These are phyloP conservation scores for Calliphora vicina DNA, from an alignment of 1,140 invertebrate species.

Conservation along the genomic window DNA sequence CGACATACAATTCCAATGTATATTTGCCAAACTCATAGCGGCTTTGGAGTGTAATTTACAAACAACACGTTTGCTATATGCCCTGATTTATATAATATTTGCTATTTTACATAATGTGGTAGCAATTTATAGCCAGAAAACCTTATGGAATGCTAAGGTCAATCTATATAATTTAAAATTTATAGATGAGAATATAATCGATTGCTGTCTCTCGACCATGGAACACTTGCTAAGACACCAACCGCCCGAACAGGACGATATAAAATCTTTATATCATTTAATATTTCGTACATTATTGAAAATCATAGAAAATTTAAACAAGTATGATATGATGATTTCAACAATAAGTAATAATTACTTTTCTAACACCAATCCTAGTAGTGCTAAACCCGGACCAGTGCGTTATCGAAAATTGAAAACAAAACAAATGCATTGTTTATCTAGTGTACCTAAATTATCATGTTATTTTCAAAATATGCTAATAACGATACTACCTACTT, in stretches of 20 bases:
- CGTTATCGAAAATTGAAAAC: constrained; percentile 13
- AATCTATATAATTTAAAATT: constrained; percentile 36
- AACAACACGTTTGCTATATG: neutral
- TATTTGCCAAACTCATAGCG: constrained; percentile 36
- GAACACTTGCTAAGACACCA: constrained; percentile 29
- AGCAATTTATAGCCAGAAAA: constrained; percentile 1
- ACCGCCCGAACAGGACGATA: neutral
- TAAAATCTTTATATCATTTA: neutral
- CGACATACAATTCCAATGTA: constrained; percentile 40
- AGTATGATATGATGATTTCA: neutral
- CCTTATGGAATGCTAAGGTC: neutral
- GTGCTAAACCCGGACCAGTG: neutral
- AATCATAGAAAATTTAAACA: constrained; percentile 32
- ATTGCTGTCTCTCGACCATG: constrained; percentile 46
- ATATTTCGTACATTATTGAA: constrained; percentile 20
- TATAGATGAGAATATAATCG: constrained; percentile 50
- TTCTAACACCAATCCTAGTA: neutral
- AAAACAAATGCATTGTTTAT: constrained; percentile 51
- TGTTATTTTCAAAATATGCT: constrained; percentile 58
- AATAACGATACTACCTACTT: constrained; percentile 46
- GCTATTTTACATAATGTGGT: constrained; percentile 53
- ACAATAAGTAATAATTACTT: neutral
- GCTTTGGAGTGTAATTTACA: constrained; percentile 29
- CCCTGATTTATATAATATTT: constrained; percentile 49
- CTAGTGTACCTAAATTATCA: constrained; percentile 41